These are phyloP conservation scores for Muschampia plurimacula DNA, from an alignment of 2,888 invertebrate species.

Conservation along the genomic window DNA sequence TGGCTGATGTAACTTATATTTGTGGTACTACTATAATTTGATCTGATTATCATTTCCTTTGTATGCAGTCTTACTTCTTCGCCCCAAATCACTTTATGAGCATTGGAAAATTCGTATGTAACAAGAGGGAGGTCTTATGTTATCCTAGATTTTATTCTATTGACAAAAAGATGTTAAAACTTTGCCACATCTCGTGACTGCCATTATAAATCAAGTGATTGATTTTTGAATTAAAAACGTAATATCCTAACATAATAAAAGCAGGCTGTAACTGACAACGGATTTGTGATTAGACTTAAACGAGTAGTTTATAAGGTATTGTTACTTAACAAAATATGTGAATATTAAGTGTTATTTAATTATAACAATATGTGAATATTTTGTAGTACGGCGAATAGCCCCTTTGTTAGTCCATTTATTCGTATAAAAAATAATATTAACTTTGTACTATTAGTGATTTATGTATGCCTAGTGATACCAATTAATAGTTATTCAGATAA, in stretches of 20 bases:
- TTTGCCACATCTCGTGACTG: conserved; percentile 4
- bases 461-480: conserved; percentile 21
- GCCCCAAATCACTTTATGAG: too few species aligned
- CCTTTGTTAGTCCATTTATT: conserved; percentile 46
- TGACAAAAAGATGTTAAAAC: conserved; percentile 12
- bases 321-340: conserved; percentile 76
- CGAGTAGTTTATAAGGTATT: conserved; percentile 64
- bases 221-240: conserved; percentile 22
- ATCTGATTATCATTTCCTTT: not conserved
- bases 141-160: not conserved
- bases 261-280: conserved; percentile 83
- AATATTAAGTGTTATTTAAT: conserved; percentile 76
- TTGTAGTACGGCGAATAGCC: conserved; percentile 60
- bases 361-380: conserved; percentile 72
- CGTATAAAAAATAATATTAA: conserved; percentile 25
- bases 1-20: too few species aligned
- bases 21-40: not conserved
- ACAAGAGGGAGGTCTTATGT: not conserved
- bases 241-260: conserved; percentile 53
- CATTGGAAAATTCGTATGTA: not conserved
- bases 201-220: not conserved
- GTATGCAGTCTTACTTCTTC: too few species aligned
- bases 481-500: not conserved
- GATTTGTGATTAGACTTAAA: conserved; percentile 80
- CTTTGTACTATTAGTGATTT: conserved; percentile 23